Base-by-base conservation (phyloP, 2,888 invertebrate species). In the Trilocha varians region DNA sequence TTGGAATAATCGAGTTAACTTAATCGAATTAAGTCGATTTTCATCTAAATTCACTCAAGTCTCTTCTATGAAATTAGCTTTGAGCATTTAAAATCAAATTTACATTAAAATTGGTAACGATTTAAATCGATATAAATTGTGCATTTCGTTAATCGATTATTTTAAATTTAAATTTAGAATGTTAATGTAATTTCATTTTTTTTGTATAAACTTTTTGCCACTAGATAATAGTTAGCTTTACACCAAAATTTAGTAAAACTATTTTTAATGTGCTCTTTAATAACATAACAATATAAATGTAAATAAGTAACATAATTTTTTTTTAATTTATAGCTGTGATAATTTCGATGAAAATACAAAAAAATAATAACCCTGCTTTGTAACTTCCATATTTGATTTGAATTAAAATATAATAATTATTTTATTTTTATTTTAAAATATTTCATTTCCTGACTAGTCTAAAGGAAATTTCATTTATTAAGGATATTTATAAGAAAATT, bases 301-400 rank as follows among this genome's bases (percentile, higher is more conserved):
- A 52, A 43, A 56, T 53, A 49, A 55, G 54, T 57, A 53, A 59
- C 57, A 57, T 45, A 47, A 44, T 55, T 56, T 60, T 55, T 61
- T 54, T 53, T 70, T 69, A 72, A 77, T 58, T 77, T 74, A 75
- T 78, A 78, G 78, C 84, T 84, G 84, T 84, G 84, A 84, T 84
- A 65, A 72, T 70, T 64, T 74, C 64, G 55, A 65, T 54, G 52
- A 66, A 62, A 60, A 52, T 51, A 48, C 50, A 54, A 47, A 55
- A 49, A 63, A 59, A 59, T 59, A 52, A 59, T 60, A 50, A 53
- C 53, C n/a, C n/a, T n/a, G 63, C 65, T 63, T 68, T 38, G 46
- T 62, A 50, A 54, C 46, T 50, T 48, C 48, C 48, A 43, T 56
- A 46, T 44, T 42, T n/a, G n/a, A n/a, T 47, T 45, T 48, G 44